phyloP scores from a whole-genome alignment of 2,113 vertebrate genomes.

The Perca schrenkii region DNA sequence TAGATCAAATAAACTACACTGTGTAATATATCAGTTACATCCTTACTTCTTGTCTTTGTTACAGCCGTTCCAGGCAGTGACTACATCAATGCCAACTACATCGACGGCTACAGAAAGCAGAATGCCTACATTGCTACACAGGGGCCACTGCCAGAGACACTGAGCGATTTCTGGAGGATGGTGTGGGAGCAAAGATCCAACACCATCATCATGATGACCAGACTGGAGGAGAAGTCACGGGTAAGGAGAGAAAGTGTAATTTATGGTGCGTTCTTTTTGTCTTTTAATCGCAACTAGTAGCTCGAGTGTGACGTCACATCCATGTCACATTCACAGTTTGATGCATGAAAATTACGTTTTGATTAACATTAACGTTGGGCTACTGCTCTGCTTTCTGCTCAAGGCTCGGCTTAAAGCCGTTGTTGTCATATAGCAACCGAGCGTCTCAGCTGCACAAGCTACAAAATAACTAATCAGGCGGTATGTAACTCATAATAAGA shows the following conservation, averaged over 20 bases:
- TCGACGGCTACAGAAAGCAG: conserved; percentile 95
- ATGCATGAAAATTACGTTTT: too few relatives aligned
- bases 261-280: too few relatives aligned
- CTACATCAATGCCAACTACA: conserved; percentile 96
- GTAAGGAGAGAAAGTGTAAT: conserved; percentile 71
- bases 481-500: too few relatives aligned
- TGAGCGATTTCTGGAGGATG: conserved; percentile 98
- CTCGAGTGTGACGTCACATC: too few relatives aligned
- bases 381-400: too few relatives aligned
- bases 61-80: conserved; percentile 94
- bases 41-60: not conserved
- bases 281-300: too few relatives aligned
- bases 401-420: too few relatives aligned
- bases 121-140: conserved; percentile 97
- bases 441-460: too few relatives aligned
- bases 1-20: not conserved
- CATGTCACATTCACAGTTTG: too few relatives aligned
- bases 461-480: too few relatives aligned
- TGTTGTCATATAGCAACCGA: too few relatives aligned
- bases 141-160: conserved; percentile 91
- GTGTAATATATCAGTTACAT: not conserved
- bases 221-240: conserved; percentile 94
- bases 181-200: conserved; percentile 95
- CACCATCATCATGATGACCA: conserved; percentile 94
- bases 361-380: too few relatives aligned